Percentiles rank a stretch among this genome's conserved stretches.
phyloP scores from a whole-genome alignment of 64 coral and sea anemone genomes.

The Pocillopora damicornis region DNA sequence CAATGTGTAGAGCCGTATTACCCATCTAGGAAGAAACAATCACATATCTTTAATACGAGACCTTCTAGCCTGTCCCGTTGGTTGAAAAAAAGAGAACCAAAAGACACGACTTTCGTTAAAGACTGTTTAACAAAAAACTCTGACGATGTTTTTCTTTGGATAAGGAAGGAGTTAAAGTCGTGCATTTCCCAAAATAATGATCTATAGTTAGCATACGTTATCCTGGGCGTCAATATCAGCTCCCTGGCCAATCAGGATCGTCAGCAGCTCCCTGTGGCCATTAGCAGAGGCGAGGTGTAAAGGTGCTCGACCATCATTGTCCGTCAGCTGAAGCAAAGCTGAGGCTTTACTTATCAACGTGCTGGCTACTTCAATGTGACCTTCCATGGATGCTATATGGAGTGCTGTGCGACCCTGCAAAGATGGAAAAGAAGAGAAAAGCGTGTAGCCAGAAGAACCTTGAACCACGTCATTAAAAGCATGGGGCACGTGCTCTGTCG shows the following conservation, averaged over 20 bases:
- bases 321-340: slow-evolving; percentile 46
- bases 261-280: slow-evolving; percentile 79
- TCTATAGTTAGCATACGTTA: slow-evolving; percentile 47
- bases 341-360: slow-evolving; percentile 84
- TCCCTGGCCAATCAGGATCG: slow-evolving; percentile 82
- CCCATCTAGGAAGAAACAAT: slow-evolving; percentile 46
- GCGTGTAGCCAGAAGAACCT: not conserved
- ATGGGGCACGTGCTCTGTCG: no score
- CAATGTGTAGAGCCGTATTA: slow-evolving; percentile 83
- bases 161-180: not conserved
- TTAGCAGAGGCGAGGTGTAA: slow-evolving; percentile 84
- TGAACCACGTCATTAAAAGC: no score
- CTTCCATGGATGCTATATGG: slow-evolving; percentile 74
- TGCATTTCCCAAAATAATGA: not conserved
- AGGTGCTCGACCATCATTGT: slow-evolving; percentile 53
- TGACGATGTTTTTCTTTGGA: no score
- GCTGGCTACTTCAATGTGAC: slow-evolving; percentile 86
- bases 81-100: not conserved
- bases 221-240: slow-evolving; percentile 79
- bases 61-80: not conserved
- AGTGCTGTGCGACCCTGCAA: slow-evolving; percentile 67
- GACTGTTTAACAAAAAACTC: no score
- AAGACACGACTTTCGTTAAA: no score
- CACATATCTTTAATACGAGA: not conserved
- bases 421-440: not conserved